These are phyloP conservation scores for Myripristis jacobus DNA, from an alignment of 2,797 vertebrate species.

Conservation along the genomic window DNA sequence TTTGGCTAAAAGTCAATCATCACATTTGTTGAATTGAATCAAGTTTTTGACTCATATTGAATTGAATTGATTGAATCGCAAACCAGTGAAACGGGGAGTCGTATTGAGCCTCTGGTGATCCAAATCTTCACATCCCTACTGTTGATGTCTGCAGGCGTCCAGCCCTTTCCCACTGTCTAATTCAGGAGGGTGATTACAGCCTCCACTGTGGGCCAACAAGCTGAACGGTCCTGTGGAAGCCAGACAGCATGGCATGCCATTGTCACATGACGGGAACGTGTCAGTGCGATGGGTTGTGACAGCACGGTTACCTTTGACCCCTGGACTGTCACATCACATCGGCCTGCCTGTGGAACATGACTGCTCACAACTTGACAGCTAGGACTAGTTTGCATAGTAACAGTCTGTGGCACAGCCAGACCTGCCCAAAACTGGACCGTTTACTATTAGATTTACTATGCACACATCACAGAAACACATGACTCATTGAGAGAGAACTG, in stretches of 20 bases:
- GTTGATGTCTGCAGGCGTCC: not conserved
- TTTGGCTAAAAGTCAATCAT: not conserved
- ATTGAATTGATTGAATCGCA: too few species aligned
- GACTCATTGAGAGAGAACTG: not conserved
- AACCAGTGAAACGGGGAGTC: too few species aligned
- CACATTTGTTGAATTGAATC: too few species aligned
- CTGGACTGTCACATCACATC: slow-evolving; percentile 77
- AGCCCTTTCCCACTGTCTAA: not conserved
- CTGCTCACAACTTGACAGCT: slow-evolving; percentile 67
- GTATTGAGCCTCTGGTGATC: too few species aligned
- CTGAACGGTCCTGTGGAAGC: slow-evolving; percentile 25
- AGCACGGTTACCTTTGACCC: slow-evolving; percentile 79
- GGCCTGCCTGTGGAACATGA: slow-evolving; percentile 44
- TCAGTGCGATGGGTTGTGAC: slow-evolving; percentile 76
- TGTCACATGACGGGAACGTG: slow-evolving; percentile 56
- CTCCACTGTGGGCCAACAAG: slow-evolving; percentile 1
- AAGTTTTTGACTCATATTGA: too few species aligned
- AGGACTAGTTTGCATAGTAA: slow-evolving; percentile 72
- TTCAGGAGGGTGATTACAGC: not conserved
- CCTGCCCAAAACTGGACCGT: not conserved
- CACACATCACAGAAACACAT: not conserved
- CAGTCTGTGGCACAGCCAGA: slow-evolving; percentile 40
- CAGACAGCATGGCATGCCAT: slow-evolving; percentile 37
- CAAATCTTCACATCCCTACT: too few species aligned
- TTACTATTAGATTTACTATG: not conserved